Base-by-base conservation (phyloP, 2,797 vertebrate genomes). In the Poeciliopsis infans region DNA sequence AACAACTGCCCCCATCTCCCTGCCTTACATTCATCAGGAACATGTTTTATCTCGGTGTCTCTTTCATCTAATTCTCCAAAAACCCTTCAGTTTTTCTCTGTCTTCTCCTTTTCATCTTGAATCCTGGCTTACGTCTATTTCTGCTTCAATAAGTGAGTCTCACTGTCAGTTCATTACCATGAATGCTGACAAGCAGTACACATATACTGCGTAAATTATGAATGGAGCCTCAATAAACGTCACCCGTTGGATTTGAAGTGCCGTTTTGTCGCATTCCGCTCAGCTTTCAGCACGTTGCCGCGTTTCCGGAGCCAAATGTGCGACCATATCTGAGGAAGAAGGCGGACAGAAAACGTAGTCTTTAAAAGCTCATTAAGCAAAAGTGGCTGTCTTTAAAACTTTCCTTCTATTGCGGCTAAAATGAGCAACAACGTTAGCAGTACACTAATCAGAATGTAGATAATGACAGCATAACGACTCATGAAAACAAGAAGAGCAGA, bases 1-100 rank as follows among this genome's bases (percentile, higher is more conserved):
- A 85, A 86, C 81, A 77, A 81, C 77, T 82, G 78, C 82, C 64
- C 82, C 80, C 76, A 31, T 89, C 79, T 91, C 74, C 75, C 59
- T 77, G 39, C 68, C 53, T 70, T 75, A 75, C 16, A 43, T 69
- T 85, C 87, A 82, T 91, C 68, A 70, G 43, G 43, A 70, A 45
- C 13, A 1, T 70, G 68, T 46, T 46, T 70, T 70, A 70, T 70
- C 68, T 70, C 12, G 3, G 43, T n/a, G 46, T 81, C 64, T 2
- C 46, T 76, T 76, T 77, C 75, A 69, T 79, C 68, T 86, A 47
- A 70, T 85, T 88, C 76, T 73, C 75, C 53, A 43, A 31, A 69
- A 47, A 51, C 47, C 3, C 47, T 70, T 59, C 47, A 76, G 16
- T 82, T 81, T 77, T 8, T 77, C 39, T 78, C 55, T 78, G 25